phyloP scores from a whole-genome alignment of 2,113 vertebrate genomes.

The Dascyllus trimaculatus region DNA sequence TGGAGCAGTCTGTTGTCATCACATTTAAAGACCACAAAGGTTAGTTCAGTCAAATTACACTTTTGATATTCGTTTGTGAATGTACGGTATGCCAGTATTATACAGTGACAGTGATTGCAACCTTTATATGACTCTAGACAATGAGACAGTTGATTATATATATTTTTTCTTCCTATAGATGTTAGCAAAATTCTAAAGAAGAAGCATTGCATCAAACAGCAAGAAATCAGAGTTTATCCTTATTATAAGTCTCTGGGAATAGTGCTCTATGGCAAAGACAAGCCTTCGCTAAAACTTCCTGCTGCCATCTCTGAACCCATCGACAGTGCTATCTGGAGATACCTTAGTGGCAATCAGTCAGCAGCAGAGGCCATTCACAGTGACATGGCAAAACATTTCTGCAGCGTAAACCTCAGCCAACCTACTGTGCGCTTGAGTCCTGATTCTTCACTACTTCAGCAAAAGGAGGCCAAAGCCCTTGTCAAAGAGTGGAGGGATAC shows the following conservation, averaged over 20 bases:
- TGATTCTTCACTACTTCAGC: conserved; percentile 69
- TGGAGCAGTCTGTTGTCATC: conserved; percentile 86
- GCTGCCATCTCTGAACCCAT: conserved; percentile 78
- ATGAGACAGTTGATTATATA: background rate
- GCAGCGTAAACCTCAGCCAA: conserved; percentile 63
- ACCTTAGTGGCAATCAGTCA: conserved; percentile 73
- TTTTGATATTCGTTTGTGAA: background rate
- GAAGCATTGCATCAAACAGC: conserved; percentile 78
- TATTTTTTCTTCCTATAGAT: conserved; percentile 55
- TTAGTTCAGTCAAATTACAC: conserved; percentile 63
- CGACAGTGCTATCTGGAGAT: conserved; percentile 80
- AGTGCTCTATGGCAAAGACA: conserved; percentile 89
- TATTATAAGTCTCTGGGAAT: conserved; percentile 86
- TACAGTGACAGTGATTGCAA: background rate
- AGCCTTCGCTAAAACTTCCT: conserved; percentile 85
- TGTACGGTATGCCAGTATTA: background rate
- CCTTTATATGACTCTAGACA: no score
- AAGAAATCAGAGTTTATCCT: conserved; percentile 85
- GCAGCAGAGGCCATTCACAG: conserved; percentile 72
- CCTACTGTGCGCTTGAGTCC: conserved; percentile 82
- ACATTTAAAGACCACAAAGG: conserved; percentile 86
- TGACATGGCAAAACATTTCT: conserved; percentile 80
- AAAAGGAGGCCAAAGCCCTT: conserved; percentile 75
- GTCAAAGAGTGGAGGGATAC: conserved; percentile 84
- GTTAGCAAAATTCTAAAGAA: conserved; percentile 55